Evolutionary conservation across 2,888 invertebrate genomes (phyloP).

Genomic region (Zygaena filipendulae): DNA sequence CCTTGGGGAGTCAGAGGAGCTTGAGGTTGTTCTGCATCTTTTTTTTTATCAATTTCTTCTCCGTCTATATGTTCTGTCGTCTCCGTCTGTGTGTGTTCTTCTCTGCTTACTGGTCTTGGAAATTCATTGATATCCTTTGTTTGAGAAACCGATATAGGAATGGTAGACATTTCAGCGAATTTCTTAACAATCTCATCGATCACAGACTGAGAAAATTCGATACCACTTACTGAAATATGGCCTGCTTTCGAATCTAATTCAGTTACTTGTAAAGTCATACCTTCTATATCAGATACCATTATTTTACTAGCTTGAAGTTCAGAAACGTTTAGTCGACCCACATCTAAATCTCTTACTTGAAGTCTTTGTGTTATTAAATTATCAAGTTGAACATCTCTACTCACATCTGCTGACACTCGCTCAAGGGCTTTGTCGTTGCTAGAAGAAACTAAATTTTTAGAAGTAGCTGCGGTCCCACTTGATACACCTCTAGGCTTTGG

Average conservation of each 20-base stretch:
- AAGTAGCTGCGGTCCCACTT: constrained; percentile 19
- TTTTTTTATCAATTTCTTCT: constrained; percentile 13
- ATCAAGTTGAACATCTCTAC: constrained; percentile 48
- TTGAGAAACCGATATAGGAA: constrained; percentile 17
- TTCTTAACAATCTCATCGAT: constrained; percentile 74
- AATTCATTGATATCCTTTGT: constrained; percentile 23
- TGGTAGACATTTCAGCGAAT: constrained; percentile 55
- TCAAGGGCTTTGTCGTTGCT: constrained; percentile 38
- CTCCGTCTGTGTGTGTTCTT: constrained; percentile 51
- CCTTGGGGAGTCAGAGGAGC: constrained; percentile 22
- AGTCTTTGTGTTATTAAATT: constrained; percentile 70
- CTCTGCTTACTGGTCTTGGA: constrained; percentile 37
- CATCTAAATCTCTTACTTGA: constrained; percentile 80
- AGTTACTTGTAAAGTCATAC: constrained; percentile 75
- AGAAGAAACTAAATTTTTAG: constrained; percentile 23
- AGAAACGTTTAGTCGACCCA: constrained; percentile 80
- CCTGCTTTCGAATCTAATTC: constrained; percentile 79
- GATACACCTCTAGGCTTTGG: constrained; percentile 37
- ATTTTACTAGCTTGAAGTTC: constrained; percentile 84
- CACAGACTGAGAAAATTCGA: constrained; percentile 75
- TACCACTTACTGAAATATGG: constrained; percentile 73
- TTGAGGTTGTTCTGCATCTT: constrained; percentile 17
- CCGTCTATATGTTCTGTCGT: constrained; percentile 17
- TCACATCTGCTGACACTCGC: constrained; percentile 35
- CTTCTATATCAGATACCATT: constrained; percentile 83